Conservation (phyloP, 1,140 invertebrate genomes). For the Nebria ingens region DNA sequence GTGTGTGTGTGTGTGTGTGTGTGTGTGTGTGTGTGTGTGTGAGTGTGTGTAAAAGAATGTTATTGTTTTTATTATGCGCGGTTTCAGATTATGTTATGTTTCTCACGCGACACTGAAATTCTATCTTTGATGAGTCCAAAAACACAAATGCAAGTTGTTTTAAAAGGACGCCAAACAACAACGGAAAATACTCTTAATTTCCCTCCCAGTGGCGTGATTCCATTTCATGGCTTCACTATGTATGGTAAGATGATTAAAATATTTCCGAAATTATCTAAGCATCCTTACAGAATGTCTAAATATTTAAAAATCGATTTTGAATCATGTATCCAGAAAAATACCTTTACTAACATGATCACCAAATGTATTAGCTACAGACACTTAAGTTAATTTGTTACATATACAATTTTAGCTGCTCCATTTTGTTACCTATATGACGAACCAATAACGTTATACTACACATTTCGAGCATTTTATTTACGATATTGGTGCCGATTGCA, state of each 20-base stretch:
- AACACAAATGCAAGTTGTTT: conserved; percentile 48
- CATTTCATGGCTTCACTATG: conserved; percentile 96
- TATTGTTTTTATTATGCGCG: background rate
- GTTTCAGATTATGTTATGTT: conserved; percentile 76
- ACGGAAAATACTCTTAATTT: conserved; percentile 64
- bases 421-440: conserved; percentile 91
- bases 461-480: conserved; percentile 84
- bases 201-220: conserved; percentile 89
- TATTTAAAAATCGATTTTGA: too few relatives aligned
- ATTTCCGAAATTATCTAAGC: background rate
- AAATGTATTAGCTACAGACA: too few relatives aligned
- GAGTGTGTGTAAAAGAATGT: background rate
- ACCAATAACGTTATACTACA: conserved; percentile 74
- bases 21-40: too few relatives aligned
- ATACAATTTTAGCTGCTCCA: conserved; percentile 66
- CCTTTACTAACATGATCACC: too few relatives aligned
- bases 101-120: conserved; percentile 80
- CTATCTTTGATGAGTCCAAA: conserved; percentile 50
- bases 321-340: too few relatives aligned
- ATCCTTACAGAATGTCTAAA: too few relatives aligned
- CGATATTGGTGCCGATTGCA: conserved; percentile 87
- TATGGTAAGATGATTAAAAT: conserved; percentile 56
- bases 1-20: too few relatives aligned
- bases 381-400: too few relatives aligned
- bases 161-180: conserved; percentile 61